A percentile compares a stretch with the other conserved stretches of the same genome.
These are phyloP conservation scores for Scatophagus argus DNA, from an alignment of 2,113 vertebrate genomes.

Conservation along the genomic window DNA sequence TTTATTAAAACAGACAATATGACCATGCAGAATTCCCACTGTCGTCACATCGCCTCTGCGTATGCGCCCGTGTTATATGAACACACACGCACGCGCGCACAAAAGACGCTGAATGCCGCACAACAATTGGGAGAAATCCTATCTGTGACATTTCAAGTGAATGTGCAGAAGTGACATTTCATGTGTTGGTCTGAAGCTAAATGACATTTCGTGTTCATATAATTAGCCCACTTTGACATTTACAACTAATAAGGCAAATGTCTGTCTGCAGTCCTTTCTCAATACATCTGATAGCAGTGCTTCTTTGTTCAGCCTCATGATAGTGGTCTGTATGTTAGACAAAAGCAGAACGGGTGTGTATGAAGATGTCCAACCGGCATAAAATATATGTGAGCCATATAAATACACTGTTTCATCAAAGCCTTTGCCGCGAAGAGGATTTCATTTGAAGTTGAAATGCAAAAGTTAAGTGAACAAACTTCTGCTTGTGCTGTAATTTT, in stretches of 20 bases:
- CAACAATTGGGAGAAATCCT: slow-evolving; percentile 17
- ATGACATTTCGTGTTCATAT: slow-evolving; percentile 69
- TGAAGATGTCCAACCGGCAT: slow-evolving; percentile 1
- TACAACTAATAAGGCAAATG: slow-evolving; percentile 51
- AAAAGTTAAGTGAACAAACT: too few relatives aligned
- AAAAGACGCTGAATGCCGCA: slow-evolving; percentile 11
- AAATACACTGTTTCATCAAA: not conserved
- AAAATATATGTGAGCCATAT: not conserved
- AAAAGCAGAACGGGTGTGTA: slow-evolving; percentile 6
- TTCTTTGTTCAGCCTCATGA: not conserved
- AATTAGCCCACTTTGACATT: slow-evolving; percentile 71
- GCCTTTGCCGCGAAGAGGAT: not conserved
- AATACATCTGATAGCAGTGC: not conserved
- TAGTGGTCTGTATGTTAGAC: slow-evolving; percentile 6
- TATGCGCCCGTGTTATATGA: slow-evolving; percentile 18
- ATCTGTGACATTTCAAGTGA: slow-evolving; percentile 63
- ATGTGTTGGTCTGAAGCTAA: slow-evolving; percentile 63
- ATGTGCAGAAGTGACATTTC: slow-evolving; percentile 69
- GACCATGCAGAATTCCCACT: slow-evolving; percentile 31
- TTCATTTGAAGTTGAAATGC: too few relatives aligned
- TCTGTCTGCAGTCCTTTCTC: slow-evolving; percentile 40
- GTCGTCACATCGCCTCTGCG: not conserved
- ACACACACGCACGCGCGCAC: not conserved
- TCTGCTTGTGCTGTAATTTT: not conserved
- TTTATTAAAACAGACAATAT: slow-evolving; percentile 47